Evolutionary conservation across 2,888 invertebrate genomes (phyloP).

Genomic region (Eilema caniola): DNA sequence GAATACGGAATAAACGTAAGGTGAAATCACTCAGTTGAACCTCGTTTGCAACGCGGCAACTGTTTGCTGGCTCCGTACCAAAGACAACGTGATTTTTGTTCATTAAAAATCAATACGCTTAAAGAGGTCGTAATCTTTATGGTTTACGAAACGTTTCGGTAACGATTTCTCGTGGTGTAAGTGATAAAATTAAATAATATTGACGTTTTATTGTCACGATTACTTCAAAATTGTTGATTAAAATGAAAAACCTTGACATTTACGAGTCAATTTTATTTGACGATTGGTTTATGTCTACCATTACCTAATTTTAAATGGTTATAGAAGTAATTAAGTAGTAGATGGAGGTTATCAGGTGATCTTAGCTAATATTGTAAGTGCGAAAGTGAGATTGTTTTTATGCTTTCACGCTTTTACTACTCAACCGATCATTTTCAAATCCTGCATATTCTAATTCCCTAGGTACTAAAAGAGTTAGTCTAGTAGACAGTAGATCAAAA

Average conservation of each 20-base stretch:
- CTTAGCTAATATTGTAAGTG: not conserved
- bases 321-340: not conserved
- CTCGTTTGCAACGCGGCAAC: constrained; percentile 30
- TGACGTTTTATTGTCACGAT: constrained; percentile 32
- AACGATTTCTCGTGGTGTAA: constrained; percentile 26
- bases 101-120: constrained; percentile 26
- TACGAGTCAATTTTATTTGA: constrained; percentile 7
- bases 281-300: not conserved
- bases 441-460: too few relatives aligned
- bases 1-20: constrained; percentile 65
- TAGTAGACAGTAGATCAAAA: too few relatives aligned
- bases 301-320: not conserved
- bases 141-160: constrained; percentile 29
- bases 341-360: not conserved
- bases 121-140: constrained; percentile 22
- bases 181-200: constrained; percentile 40
- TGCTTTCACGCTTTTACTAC: not conserved
- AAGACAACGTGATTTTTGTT: constrained; percentile 45
- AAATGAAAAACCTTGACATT: constrained; percentile 44
- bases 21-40: constrained; percentile 60
- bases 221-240: constrained; percentile 14
- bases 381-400: not conserved
- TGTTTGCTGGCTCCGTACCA: not conserved
- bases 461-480: too few relatives aligned
- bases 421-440: not conserved